phyloP scores from a whole-genome alignment of 2,797 vertebrate genomes.

The Silurus aristotelis region DNA sequence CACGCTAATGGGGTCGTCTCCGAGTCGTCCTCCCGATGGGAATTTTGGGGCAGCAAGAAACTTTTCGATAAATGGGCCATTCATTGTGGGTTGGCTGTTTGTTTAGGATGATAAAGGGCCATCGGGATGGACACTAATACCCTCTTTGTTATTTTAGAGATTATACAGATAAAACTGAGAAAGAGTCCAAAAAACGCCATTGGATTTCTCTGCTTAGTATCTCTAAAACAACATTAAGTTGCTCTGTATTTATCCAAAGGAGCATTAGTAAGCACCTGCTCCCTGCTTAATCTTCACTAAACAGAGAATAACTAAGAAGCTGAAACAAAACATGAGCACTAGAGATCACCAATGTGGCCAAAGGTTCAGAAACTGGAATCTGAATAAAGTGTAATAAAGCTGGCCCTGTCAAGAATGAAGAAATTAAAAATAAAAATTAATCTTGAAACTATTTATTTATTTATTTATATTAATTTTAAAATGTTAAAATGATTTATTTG shows the following conservation, averaged over 20 bases:
- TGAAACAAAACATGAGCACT: not conserved
- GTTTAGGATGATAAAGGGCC: conserved; percentile 43
- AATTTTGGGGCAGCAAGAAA: conserved; percentile 49
- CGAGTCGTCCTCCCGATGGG: conserved; percentile 42
- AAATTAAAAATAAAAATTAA: not conserved
- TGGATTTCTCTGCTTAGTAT: conserved; percentile 28
- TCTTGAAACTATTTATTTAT: not conserved
- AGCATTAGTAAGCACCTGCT: conserved; percentile 20
- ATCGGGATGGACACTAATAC: conserved; percentile 45
- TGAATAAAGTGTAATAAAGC: conserved; percentile 9
- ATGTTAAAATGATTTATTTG: not conserved
- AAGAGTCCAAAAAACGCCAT: conserved; percentile 39
- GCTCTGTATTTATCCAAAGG: conserved; percentile 44
- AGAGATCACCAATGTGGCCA: not conserved
- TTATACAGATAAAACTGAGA: conserved; percentile 36
- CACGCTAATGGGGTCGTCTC: conserved; percentile 57
- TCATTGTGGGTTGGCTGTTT: conserved; percentile 45
- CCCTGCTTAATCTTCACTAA: conserved; percentile 52
- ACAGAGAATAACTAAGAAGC: conserved; percentile 43
- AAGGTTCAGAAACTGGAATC: not conserved
- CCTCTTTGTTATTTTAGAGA: conserved; percentile 45
- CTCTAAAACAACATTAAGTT: conserved; percentile 34
- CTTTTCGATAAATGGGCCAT: conserved; percentile 58
- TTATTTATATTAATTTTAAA: not conserved
- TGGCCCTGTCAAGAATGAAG: no score